Base-by-base conservation (phyloP, 2,888 invertebrate genomes). In the Synergus laeviventris region DNA sequence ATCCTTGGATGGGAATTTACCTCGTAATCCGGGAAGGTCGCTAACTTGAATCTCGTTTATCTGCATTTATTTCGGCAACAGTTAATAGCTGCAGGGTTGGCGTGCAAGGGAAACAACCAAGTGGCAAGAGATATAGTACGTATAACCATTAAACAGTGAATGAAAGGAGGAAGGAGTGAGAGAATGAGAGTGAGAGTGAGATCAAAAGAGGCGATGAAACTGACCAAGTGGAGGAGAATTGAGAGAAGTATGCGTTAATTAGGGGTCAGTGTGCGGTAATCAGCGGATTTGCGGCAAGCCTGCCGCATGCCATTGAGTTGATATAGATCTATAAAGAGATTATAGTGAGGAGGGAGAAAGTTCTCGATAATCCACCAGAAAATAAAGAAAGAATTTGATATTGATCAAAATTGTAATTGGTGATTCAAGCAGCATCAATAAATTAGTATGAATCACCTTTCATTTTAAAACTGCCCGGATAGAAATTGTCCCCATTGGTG, bases 161-260 rank as follows among this genome's bases (percentile, higher is more conserved):
- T 49, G n/a, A n/a, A 49, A 49, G 49, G 49, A 49, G n/a, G 49
- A 49, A 9, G 9, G 4, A 4, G 8, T 39, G 9, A 39, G 39
- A 49, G 49, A n/a, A 14, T 1, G 14, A n/a, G 49, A 1, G 9
- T 42, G 14, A 42, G 42, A 54, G 54, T 1, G 16, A 18, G 18
- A 9, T 9, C 31, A 9, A 18, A 8, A 54, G 54, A 18, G 54
- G 18, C 18, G 9, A 54, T 18, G 18, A 54, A 2, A 54, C 54
- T 54, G 54, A 54, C 54, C 54, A n/a, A 54, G 54, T 54, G 54
- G 9, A 54, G 54, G 54, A 54, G 54, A 18, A 54, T 54, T 18
- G 18, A 18, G 54, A 54, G 54, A 54, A 54, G 54, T 54, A 54
- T 54, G 54, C 54, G 54, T 54, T 54, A 54, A 54, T 54, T 54